A percentile compares a stretch with the other conserved stretches of the same genome.
These are phyloP conservation scores for Bufo bufo DNA, from an alignment of 2,113 vertebrate species.

Conservation along the genomic window DNA sequence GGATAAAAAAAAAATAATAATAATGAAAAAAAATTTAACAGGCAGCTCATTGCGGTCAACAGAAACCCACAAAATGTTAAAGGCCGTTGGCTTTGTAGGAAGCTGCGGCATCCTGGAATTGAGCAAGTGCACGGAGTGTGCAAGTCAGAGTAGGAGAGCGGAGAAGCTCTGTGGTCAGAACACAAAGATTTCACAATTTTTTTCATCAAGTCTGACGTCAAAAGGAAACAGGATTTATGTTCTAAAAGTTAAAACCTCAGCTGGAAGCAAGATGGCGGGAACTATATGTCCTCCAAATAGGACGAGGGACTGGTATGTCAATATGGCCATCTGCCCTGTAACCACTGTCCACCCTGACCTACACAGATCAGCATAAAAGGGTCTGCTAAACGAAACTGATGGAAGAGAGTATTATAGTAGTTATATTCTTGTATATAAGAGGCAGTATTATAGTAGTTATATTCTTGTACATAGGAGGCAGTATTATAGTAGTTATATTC, in stretches of 20 bases:
- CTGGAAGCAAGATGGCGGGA: not conserved
- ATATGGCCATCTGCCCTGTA: not conserved
- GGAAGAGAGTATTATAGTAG: not conserved
- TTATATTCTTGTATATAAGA: not conserved
- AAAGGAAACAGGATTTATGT: not conserved
- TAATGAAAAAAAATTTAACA: slow-evolving; percentile 65
- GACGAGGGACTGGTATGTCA: not conserved
- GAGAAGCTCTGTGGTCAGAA: slow-evolving; percentile 52
- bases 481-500: not conserved
- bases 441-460: not conserved
- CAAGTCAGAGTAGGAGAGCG: not conserved
- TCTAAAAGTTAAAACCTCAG: not conserved
- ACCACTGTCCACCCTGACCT: not conserved
- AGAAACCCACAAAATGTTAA: slow-evolving; percentile 54
- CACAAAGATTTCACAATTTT: slow-evolving; percentile 54
- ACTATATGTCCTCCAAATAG: not conserved
- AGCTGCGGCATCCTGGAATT: slow-evolving; percentile 56
- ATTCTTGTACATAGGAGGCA: not conserved
- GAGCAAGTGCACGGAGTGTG: slow-evolving; percentile 16
- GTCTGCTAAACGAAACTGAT: no score
- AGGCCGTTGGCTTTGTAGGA: slow-evolving; percentile 58
- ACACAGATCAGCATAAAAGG: not conserved
- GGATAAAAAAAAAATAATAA: slow-evolving; percentile 59
- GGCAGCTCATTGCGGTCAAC: slow-evolving; percentile 61
- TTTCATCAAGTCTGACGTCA: slow-evolving; percentile 10